Conservation (phyloP, 2,888 invertebrate genomes). For the Leptothorax acervorum region DNA sequence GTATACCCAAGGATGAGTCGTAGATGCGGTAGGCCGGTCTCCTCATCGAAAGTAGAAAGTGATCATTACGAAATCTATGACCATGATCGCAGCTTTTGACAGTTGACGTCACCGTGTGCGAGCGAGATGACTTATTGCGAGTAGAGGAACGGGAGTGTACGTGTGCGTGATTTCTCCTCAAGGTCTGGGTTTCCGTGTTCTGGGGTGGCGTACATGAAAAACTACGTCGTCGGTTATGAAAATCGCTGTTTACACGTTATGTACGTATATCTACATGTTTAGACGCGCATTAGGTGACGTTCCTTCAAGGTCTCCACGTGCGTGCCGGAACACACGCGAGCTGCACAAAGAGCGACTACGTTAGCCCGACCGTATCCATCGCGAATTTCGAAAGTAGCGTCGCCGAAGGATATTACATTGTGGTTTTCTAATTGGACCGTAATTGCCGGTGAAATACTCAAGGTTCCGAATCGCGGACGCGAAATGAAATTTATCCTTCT, state of each 20-base stretch:
- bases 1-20: slow-evolving; percentile 44
- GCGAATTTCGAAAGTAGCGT: slow-evolving; percentile 38
- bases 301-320: slow-evolving; percentile 46
- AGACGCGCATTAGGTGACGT: not conserved
- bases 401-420: not conserved
- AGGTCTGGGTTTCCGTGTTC: slow-evolving; percentile 54
- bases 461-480: slow-evolving; percentile 46
- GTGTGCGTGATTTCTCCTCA: slow-evolving; percentile 56
- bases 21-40: slow-evolving; percentile 14
- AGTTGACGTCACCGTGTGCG: slow-evolving; percentile 71
- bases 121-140: slow-evolving; percentile 51
- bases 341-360: not conserved
- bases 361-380: not conserved
- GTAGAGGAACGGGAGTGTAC: slow-evolving; percentile 36
- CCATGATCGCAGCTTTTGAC: slow-evolving; percentile 69
- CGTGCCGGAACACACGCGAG: slow-evolving; percentile 1
- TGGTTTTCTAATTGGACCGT: slow-evolving; percentile 30
- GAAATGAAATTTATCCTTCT: slow-evolving; percentile 14
- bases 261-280: not conserved
- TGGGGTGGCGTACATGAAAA: not conserved
- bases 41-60: slow-evolving; percentile 80
- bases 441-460: slow-evolving; percentile 28
- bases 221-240: slow-evolving; percentile 30
- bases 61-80: slow-evolving; percentile 81
- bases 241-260: not conserved